Conservation (phyloP, 2,113 vertebrate genomes). For the Menidia beryllina region DNA sequence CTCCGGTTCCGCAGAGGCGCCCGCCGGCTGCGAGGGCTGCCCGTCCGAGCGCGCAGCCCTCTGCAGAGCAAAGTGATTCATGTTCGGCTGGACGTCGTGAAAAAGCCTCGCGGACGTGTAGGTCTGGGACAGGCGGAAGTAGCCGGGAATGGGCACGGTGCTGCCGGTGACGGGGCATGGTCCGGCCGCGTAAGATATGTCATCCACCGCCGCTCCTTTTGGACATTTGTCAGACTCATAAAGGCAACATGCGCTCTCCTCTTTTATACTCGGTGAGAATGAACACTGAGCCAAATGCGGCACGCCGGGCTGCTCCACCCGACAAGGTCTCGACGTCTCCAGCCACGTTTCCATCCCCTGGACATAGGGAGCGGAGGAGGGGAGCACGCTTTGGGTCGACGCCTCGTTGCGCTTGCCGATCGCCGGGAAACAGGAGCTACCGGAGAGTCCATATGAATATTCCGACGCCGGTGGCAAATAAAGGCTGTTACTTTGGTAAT, state of each 20-base stretch:
- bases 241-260: slow-evolving; percentile 96
- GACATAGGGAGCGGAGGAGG: slow-evolving; percentile 87
- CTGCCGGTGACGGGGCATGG: slow-evolving; percentile 82
- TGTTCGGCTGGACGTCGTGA: slow-evolving; percentile 82
- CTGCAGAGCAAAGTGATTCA: slow-evolving; percentile 85
- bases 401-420: slow-evolving; percentile 93
- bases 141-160: slow-evolving; percentile 94
- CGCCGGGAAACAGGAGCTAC: slow-evolving; percentile 94
- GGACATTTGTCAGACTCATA: slow-evolving; percentile 96
- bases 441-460: slow-evolving; percentile 94
- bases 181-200: slow-evolving; percentile 85
- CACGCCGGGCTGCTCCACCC: slow-evolving; percentile 89
- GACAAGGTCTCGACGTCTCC: slow-evolving; percentile 91
- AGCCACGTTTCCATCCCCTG: slow-evolving; percentile 96
- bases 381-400: slow-evolving; percentile 85
- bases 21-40: slow-evolving; percentile 80
- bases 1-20: slow-evolving; percentile 80
- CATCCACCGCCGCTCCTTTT: slow-evolving; percentile 87
- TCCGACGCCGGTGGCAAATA: slow-evolving; percentile 92
- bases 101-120: slow-evolving; percentile 91
- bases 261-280: slow-evolving; percentile 95
- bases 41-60: slow-evolving; percentile 86
- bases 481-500: slow-evolving; percentile 90
- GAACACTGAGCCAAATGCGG: slow-evolving; percentile 89
- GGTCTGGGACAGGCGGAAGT: slow-evolving; percentile 97